Evolutionary conservation across 2,113 vertebrate species (phyloP).

Genomic region (Semicossyphus pulcher): DNA sequence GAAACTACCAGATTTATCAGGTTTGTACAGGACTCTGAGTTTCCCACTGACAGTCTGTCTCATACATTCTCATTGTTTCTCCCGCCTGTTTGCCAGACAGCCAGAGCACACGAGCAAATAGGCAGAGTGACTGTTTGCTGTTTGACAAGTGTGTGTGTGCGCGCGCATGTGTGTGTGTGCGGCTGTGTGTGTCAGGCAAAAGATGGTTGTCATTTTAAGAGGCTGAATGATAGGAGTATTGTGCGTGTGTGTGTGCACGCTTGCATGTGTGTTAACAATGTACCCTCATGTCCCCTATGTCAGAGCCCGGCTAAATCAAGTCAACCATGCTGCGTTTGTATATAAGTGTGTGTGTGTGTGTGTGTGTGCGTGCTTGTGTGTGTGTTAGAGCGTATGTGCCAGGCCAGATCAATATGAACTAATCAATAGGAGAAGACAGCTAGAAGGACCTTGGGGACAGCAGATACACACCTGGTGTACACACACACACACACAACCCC

Average conservation of each 20-base stretch:
- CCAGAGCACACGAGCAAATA: slow-evolving; percentile 54
- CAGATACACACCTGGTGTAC: slow-evolving; percentile 66
- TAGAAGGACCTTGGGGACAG: slow-evolving; percentile 77
- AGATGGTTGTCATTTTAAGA: slow-evolving; percentile 55
- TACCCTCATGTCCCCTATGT: slow-evolving; percentile 67
- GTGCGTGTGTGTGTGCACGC: slow-evolving; percentile 5
- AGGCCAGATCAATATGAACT: slow-evolving; percentile 77
- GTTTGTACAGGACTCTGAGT: slow-evolving; percentile 42
- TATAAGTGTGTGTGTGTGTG: slow-evolving; percentile 30
- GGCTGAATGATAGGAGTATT: slow-evolving; percentile 38
- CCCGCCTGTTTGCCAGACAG: slow-evolving; percentile 53
- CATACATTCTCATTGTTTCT: slow-evolving; percentile 49
- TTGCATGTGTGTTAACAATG: slow-evolving; percentile 69
- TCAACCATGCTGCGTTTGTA: slow-evolving; percentile 57
- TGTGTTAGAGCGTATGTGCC: slow-evolving; percentile 37
- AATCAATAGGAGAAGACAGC: slow-evolving; percentile 81
- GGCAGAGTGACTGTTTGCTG: slow-evolving; percentile 32
- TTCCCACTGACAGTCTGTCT: slow-evolving; percentile 41
- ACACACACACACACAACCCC: slow-evolving; percentile 39
- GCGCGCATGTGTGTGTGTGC: neutral
- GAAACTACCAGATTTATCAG: slow-evolving; percentile 4
- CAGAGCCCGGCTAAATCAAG: slow-evolving; percentile 72
- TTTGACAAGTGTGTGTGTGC: slow-evolving; percentile 25
- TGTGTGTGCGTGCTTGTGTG: slow-evolving; percentile 31
- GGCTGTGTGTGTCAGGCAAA: slow-evolving; percentile 19